Conservation (phyloP, 1,140 invertebrate genomes). For the Apis mellifera region Amel_HAv3.1 CM009934.2:10810501-10811000, state of each 20-base stretch:
- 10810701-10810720: conserved; percentile 38
- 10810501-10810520: neutral
- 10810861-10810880: conserved; percentile 60
- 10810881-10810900: conserved; percentile 56
- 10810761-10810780: conserved; percentile 45
- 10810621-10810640: conserved; percentile 54
- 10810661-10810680: conserved; percentile 38
- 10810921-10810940: neutral
- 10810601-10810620: conserved; percentile 35
- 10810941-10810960: neutral
- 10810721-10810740: neutral
- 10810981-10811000: neutral
- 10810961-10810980: neutral
- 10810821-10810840: conserved; percentile 58
- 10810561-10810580: conserved; percentile 38
- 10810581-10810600: neutral
- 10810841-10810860: conserved; percentile 19
- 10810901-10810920: conserved; percentile 37
- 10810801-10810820: conserved; percentile 56
- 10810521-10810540: conserved; percentile 2
- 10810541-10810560: neutral
- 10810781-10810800: conserved; percentile 57
- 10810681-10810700: conserved; percentile 22
- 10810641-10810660: conserved; percentile 20
- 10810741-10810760: neutral